These are phyloP conservation scores for Glaucopsyche alexis DNA, from an alignment of 2,888 invertebrate genomes.

Conservation along the genomic window DNA sequence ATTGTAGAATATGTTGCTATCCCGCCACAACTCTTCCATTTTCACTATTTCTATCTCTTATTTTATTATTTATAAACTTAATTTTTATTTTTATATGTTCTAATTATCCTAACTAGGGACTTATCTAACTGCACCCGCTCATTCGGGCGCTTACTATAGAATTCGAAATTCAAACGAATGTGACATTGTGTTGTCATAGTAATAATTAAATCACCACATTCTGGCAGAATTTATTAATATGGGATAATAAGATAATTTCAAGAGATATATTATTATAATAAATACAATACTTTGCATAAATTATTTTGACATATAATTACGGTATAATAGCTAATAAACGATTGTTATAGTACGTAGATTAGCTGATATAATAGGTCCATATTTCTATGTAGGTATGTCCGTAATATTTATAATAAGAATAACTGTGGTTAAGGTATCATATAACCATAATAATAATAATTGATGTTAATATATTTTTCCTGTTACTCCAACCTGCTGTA, in stretches of 20 bases:
- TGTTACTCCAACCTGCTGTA: too few relatives aligned
- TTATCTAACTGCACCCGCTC: slow-evolving; percentile 35
- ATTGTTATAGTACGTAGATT: neutral
- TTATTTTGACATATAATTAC: neutral
- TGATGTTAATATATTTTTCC: too few relatives aligned
- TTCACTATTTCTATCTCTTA: slow-evolving; percentile 33
- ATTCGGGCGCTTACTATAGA: slow-evolving; percentile 34
- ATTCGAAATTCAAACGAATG: slow-evolving; percentile 10
- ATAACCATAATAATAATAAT: too few relatives aligned
- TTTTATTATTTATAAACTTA: neutral
- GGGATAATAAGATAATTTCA: neutral
- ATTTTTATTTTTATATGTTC: too few relatives aligned
- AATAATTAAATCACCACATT: neutral
- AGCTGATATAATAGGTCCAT: neutral
- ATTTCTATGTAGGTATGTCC: too few relatives aligned
- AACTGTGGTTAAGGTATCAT: too few relatives aligned
- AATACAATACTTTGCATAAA: too few relatives aligned
- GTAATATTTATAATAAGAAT: too few relatives aligned
- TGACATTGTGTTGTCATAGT: neutral
- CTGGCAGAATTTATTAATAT: too few relatives aligned
- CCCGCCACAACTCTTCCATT: slow-evolving; percentile 63
- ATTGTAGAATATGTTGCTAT: slow-evolving; percentile 64
- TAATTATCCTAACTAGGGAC: neutral
- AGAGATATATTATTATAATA: too few relatives aligned
- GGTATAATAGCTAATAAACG: neutral